Percentiles rank a stretch among this genome's conserved stretches.
phyloP scores from a whole-genome alignment of 1,140 invertebrate genomes.

The Cotesia glomerata region DNA sequence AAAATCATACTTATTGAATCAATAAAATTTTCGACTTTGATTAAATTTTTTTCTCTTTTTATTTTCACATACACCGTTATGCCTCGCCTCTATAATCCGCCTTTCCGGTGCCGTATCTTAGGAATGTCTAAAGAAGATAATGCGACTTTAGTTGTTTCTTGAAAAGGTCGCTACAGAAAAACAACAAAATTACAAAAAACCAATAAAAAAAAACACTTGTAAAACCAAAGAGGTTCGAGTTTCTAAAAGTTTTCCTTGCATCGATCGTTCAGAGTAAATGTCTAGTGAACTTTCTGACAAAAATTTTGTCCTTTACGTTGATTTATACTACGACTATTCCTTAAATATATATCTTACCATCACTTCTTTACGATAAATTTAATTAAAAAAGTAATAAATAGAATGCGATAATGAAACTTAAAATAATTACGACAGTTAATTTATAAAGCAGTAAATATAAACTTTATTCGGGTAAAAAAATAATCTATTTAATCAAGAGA shows the following conservation, averaged over 20 bases:
- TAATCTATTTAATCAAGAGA: too few relatives aligned
- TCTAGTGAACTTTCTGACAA: not conserved
- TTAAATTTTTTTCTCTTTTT: not conserved
- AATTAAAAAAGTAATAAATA: too few relatives aligned
- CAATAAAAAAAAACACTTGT: not conserved
- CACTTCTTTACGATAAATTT: too few relatives aligned
- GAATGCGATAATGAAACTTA: too few relatives aligned
- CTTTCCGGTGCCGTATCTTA: not conserved
- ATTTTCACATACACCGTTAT: too few relatives aligned
- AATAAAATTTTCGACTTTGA: too few relatives aligned
- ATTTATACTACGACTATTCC: not conserved
- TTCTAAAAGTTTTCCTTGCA: slow-evolving; percentile 5
- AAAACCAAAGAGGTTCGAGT: not conserved
- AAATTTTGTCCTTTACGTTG: not conserved
- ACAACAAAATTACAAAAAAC: not conserved
- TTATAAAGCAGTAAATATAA: too few relatives aligned
- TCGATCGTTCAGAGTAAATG: not conserved
- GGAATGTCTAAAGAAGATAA: slow-evolving; percentile 1
- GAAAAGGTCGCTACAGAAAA: not conserved
- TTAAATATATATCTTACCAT: too few relatives aligned
- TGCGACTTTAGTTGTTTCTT: slow-evolving; percentile 11
- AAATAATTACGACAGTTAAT: too few relatives aligned
- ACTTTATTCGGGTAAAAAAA: too few relatives aligned
- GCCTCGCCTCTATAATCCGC: too few relatives aligned
- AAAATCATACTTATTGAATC: too few relatives aligned